Percentiles rank a stretch among this genome's conserved stretches.
Conservation (phyloP, 2,888 invertebrate species). For the Yponomeuta plumbellus region DNA sequence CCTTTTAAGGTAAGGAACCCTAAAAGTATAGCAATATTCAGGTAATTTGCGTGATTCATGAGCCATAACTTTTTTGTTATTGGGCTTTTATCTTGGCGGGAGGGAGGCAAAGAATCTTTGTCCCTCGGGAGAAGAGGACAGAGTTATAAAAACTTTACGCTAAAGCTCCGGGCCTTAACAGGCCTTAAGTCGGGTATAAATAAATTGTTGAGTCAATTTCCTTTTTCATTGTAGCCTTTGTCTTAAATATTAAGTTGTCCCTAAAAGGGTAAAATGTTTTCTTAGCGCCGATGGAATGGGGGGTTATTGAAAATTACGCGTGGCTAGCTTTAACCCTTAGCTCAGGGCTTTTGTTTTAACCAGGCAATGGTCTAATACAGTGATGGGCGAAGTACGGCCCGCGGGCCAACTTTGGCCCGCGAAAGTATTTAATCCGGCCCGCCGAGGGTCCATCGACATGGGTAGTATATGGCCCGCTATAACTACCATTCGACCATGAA, state of each 20-base stretch:
- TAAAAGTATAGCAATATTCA: conserved; percentile 51
- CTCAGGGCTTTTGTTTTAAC: background rate
- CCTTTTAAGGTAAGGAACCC: too few species aligned
- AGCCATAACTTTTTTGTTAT: conserved; percentile 51
- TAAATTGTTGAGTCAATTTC: conserved; percentile 3
- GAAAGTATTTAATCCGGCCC: too few species aligned
- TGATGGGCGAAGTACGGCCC: too few species aligned
- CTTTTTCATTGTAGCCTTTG: background rate
- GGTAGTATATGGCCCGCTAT: too few species aligned
- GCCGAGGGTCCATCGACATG: too few species aligned
- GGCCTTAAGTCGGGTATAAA: background rate
- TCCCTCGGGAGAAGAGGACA: conserved; percentile 19
- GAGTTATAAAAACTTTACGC: conserved; percentile 21
- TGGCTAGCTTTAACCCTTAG: background rate
- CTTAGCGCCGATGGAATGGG: background rate
- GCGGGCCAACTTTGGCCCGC: too few species aligned
- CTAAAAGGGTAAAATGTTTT: background rate
- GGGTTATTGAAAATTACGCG: background rate
- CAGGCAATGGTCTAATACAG: too few species aligned
- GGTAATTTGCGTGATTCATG: conserved; percentile 56
- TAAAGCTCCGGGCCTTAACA: background rate
- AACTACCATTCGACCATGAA: too few species aligned
- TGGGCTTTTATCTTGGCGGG: conserved; percentile 35
- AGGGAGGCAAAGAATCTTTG: conserved; percentile 16
- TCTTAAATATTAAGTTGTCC: background rate